Conservation (phyloP, 2,797 vertebrate genomes). For the Pyrocephalus nanus region DNA sequence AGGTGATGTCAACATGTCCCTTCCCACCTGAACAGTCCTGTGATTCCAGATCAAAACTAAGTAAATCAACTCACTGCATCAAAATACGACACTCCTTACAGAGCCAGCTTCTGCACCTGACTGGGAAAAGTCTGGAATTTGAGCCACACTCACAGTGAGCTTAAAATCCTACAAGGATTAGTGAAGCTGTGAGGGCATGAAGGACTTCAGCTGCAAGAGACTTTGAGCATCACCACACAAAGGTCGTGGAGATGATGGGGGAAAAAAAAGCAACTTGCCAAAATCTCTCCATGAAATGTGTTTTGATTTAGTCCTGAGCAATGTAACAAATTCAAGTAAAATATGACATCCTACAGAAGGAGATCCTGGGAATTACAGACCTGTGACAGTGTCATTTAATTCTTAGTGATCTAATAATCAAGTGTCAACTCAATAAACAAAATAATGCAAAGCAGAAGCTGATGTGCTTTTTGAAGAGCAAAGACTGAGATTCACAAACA, state of each 20-base stretch:
- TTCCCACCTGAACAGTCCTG: neutral
- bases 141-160: neutral
- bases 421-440: neutral
- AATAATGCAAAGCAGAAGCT: neutral
- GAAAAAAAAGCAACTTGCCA: neutral
- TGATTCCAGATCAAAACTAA: neutral
- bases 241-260: neutral
- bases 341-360: neutral
- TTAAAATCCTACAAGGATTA: neutral
- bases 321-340: neutral
- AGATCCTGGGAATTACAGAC: neutral
- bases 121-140: neutral
- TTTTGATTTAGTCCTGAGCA: neutral
- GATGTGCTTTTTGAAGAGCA: neutral
- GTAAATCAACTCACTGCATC: neutral
- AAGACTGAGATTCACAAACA: neutral
- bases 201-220: neutral
- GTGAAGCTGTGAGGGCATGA: neutral
- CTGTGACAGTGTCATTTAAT: rapidly evolving
- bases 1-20: neutral
- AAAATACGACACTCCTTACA: neutral
- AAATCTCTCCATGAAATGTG: neutral
- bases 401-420: neutral
- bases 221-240: neutral
- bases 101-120: neutral